Percentiles rank a stretch among this genome's conserved stretches.
Conservation (phyloP, 2,113 vertebrate species). For the Probosciger aterrimus region DNA sequence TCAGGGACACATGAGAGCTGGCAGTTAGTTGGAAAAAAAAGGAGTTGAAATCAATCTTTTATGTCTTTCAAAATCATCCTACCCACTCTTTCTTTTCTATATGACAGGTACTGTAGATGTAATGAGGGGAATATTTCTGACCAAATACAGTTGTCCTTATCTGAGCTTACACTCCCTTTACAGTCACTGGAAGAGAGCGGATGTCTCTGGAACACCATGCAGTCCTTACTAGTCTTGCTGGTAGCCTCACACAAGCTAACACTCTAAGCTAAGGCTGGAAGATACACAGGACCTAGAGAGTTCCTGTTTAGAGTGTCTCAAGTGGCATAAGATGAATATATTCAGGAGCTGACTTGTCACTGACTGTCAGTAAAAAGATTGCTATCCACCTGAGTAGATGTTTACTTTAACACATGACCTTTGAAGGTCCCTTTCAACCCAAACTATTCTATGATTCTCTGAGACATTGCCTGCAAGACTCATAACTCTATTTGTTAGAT, state of each 20-base stretch:
- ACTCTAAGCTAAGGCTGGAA: background rate
- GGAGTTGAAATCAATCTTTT: background rate
- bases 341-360: background rate
- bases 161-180: background rate
- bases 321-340: background rate
- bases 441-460: too few relatives aligned
- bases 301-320: background rate
- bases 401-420: background rate
- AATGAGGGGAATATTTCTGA: background rate
- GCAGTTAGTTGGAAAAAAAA: background rate
- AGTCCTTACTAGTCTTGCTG: background rate
- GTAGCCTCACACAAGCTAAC: background rate
- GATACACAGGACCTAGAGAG: background rate
- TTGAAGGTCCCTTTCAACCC: too few relatives aligned
- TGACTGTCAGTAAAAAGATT: background rate
- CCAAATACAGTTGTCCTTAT: background rate
- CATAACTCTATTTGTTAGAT: background rate
- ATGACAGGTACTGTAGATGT: background rate
- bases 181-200: background rate
- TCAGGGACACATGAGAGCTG: background rate
- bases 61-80: background rate
- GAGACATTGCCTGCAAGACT: background rate
- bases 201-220: background rate
- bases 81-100: background rate
- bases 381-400: background rate